Conservation (phyloP, 2,113 vertebrate species). For the Etheostoma cragini region DNA sequence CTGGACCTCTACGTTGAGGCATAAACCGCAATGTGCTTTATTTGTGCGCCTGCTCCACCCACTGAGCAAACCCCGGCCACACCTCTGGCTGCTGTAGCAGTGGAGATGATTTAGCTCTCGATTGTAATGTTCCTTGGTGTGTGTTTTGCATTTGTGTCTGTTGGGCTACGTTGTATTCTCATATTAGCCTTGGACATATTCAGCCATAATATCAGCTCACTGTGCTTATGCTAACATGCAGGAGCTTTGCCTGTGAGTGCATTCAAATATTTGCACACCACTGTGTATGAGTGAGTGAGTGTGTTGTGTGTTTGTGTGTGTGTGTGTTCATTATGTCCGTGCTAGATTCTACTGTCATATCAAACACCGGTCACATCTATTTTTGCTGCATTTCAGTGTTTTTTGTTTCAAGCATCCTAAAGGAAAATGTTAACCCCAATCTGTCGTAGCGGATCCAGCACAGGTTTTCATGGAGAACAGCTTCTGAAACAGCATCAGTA, state of each 20-base stretch:
- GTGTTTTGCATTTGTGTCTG: conserved; percentile 7
- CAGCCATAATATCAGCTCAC: conserved; percentile 21
- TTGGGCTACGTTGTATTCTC: conserved; percentile 7
- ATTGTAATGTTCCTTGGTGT: neutral
- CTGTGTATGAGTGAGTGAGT: neutral
- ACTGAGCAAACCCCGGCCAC: too few relatives aligned
- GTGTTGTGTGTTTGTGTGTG: neutral
- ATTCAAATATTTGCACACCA: conserved; percentile 38
- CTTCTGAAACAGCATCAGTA: conserved; percentile 35
- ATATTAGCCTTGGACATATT: conserved; percentile 22
- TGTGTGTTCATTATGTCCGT: neutral
- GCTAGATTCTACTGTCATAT: conserved; percentile 1
- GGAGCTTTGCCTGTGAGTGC: conserved; percentile 13
- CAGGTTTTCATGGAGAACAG: conserved; percentile 57
- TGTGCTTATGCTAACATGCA: conserved; percentile 37
- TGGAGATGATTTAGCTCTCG: conserved; percentile 1
- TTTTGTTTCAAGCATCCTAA: conserved; percentile 51
- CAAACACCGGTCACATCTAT: conserved; percentile 2
- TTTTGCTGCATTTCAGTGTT: conserved; percentile 1
- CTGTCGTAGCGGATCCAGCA: conserved; percentile 63
- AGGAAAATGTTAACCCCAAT: conserved; percentile 69
- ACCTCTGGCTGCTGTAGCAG: conserved; percentile 26
- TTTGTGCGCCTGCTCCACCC: too few relatives aligned
- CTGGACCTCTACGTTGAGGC: too few relatives aligned
- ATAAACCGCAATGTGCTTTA: too few relatives aligned